A percentile compares a stretch with the other conserved stretches of the same genome.
phyloP scores from a whole-genome alignment of 2,797 vertebrate species.

The Acanthiza pusilla region DNA sequence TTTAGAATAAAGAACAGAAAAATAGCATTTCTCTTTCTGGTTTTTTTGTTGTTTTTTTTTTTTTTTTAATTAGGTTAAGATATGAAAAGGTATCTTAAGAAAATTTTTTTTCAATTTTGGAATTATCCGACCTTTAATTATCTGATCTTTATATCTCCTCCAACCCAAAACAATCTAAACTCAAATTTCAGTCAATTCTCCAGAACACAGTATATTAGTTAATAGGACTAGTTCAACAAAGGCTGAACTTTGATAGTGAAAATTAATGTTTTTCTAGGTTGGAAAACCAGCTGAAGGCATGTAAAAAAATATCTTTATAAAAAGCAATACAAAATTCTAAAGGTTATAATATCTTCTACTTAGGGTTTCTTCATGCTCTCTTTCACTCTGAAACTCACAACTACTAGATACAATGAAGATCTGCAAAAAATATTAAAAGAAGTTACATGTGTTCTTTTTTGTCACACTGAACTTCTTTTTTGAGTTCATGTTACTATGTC shows the following conservation, averaged over 20 bases:
- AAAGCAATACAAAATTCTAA: background rate
- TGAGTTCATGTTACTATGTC: background rate
- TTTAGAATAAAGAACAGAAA: background rate
- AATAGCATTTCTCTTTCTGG: background rate
- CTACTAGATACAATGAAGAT: background rate
- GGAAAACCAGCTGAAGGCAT: background rate
- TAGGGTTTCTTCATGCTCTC: background rate
- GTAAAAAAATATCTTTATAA: background rate
- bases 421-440: background rate
- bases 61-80: background rate
- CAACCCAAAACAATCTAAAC: background rate
- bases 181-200: background rate
- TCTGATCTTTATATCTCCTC: background rate
- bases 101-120: background rate
- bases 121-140: background rate
- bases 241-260: background rate
- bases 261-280: background rate
- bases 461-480: background rate
- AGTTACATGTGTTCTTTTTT: rapidly evolving
- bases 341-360: background rate
- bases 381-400: background rate
- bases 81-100: background rate
- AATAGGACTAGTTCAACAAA: background rate
- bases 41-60: too few relatives aligned
- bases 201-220: background rate